Conservation (phyloP, 2,888 invertebrate genomes). For the Notodonta ziczac region DNA sequence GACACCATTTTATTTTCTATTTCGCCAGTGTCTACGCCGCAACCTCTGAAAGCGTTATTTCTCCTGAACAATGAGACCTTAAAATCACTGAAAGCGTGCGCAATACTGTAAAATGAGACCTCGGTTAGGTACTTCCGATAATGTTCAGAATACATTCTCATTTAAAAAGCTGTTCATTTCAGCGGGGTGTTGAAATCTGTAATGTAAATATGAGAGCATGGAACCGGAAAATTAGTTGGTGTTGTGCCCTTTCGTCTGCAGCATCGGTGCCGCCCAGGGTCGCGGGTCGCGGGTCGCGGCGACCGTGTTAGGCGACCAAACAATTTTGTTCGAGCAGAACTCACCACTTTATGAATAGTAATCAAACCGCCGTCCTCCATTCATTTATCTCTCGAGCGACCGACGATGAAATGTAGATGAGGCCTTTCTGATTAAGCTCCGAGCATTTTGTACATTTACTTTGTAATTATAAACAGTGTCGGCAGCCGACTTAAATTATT, state of each 20-base stretch:
- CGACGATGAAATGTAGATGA: conserved; percentile 73
- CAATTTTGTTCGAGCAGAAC: conserved; percentile 59
- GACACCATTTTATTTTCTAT: too few species aligned
- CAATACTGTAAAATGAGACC: neutral
- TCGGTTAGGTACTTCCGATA: conserved; percentile 7
- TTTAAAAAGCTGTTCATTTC: conserved; percentile 45
- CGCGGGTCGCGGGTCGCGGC: conserved; percentile 14
- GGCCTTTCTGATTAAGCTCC: conserved; percentile 63
- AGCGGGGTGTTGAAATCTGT: conserved; percentile 46
- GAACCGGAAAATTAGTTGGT: conserved; percentile 66
- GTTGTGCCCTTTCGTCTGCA: conserved; percentile 54
- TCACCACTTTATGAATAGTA: conserved; percentile 73
- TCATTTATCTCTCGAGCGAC: conserved; percentile 65
- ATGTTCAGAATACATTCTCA: conserved; percentile 34
- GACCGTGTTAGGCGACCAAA: conserved; percentile 44
- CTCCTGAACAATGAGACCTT: neutral
- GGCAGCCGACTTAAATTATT: conserved; percentile 46
- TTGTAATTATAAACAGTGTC: conserved; percentile 56
- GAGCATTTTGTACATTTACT: conserved; percentile 63
- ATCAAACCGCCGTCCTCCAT: conserved; percentile 64
- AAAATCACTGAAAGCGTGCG: neutral
- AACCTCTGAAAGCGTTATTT: too few species aligned
- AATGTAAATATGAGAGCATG: conserved; percentile 64
- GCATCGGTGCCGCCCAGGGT: conserved; percentile 37
- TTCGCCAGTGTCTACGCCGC: too few species aligned